A percentile compares a stretch with the other conserved stretches of the same genome.
Conservation (phyloP, 2,113 vertebrate genomes). For the Podocnemis expansa region DNA sequence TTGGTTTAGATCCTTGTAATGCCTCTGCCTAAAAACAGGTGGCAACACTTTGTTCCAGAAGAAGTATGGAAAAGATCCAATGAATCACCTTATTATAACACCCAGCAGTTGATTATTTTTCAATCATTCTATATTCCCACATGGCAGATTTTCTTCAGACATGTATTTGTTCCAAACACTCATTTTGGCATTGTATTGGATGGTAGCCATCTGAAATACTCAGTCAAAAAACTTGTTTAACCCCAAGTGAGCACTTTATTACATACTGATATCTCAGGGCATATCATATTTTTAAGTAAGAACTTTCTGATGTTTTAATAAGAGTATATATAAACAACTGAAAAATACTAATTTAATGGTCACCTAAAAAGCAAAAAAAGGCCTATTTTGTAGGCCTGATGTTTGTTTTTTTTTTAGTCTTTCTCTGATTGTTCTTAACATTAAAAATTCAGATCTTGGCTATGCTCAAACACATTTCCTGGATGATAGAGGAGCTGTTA, state of each 20-base stretch:
- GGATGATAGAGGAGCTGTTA: background rate
- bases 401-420: background rate
- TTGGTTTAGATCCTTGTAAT: background rate
- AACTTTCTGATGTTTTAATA: background rate
- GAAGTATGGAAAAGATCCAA: background rate
- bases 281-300: background rate
- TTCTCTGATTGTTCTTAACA: background rate
- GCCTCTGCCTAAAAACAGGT: background rate
- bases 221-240: background rate
- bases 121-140: background rate
- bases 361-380: background rate
- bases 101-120: background rate
- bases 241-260: background rate
- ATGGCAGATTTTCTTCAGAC: background rate
- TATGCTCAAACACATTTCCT: background rate
- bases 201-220: background rate
- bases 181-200: background rate
- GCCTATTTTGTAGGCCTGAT: background rate
- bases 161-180: background rate
- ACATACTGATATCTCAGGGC: background rate
- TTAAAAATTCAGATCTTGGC: background rate
- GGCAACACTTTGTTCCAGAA: background rate
- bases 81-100: background rate
- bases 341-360: background rate
- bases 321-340: background rate